phyloP scores from a whole-genome alignment of 2,888 invertebrate genomes.

The Zaprionus lineosus region DNA sequence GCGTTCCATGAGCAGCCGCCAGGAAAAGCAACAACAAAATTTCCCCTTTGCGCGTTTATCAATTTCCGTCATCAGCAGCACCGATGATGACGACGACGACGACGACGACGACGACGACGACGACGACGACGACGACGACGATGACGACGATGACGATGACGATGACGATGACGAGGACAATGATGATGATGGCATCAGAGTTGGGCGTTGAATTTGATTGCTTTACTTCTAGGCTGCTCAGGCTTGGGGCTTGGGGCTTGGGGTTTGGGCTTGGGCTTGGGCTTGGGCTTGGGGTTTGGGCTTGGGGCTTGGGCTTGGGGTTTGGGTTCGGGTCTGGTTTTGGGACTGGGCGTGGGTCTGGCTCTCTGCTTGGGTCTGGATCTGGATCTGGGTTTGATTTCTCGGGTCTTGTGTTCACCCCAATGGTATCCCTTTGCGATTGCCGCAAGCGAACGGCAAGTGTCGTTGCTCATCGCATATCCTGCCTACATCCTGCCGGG shows the following conservation, averaged over 20 bases:
- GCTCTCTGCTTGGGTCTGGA: neutral
- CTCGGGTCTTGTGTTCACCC: slow-evolving; percentile 11
- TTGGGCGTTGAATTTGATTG: slow-evolving; percentile 24
- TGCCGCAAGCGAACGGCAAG: slow-evolving; percentile 42
- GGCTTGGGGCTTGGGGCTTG: slow-evolving; percentile 15
- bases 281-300: slow-evolving; percentile 4
- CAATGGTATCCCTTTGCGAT: slow-evolving; percentile 47
- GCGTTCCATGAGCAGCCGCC: slow-evolving; percentile 35
- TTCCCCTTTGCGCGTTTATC: slow-evolving; percentile 73
- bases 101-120: slow-evolving; percentile 2
- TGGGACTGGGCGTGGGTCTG: neutral
- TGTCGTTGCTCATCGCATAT: slow-evolving; percentile 42
- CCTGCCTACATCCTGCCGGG: slow-evolving; percentile 30
- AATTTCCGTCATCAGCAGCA: slow-evolving; percentile 74
- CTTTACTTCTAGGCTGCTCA: slow-evolving; percentile 29
- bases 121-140: slow-evolving; percentile 18
- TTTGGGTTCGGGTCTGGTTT: neutral
- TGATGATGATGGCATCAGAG: slow-evolving; percentile 21
- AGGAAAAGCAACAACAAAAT: slow-evolving; percentile 27
- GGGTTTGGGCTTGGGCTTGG: neutral
- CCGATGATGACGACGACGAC: slow-evolving; percentile 32
- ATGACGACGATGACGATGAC: slow-evolving; percentile 26
- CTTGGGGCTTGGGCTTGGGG: neutral
- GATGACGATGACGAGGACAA: slow-evolving; percentile 21
- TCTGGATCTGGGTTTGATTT: slow-evolving; percentile 1